A percentile compares a stretch with the other conserved stretches of the same genome.
phyloP scores from a whole-genome alignment of 2,888 invertebrate species.

The Panzeria rudis region DNA sequence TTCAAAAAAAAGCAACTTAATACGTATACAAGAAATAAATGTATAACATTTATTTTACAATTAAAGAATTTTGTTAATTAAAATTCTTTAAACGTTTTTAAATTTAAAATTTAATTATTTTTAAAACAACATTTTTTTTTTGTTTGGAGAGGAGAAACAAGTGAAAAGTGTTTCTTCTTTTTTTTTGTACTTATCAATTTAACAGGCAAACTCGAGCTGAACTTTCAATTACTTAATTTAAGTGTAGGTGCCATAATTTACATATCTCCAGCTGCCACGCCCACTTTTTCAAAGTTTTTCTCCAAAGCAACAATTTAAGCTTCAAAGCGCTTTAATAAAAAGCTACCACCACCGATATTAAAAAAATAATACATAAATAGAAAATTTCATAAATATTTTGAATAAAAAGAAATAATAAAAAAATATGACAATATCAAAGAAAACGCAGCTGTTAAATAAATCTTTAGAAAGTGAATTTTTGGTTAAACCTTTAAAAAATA shows the following conservation, averaged over 20 bases:
- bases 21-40: slow-evolving; percentile 56
- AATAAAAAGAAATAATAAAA: slow-evolving; percentile 44
- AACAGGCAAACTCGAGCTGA: neutral
- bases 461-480: slow-evolving; percentile 65
- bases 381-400: slow-evolving; percentile 14
- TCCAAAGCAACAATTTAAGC: neutral
- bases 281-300: slow-evolving; percentile 37
- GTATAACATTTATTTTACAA: slow-evolving; percentile 60
- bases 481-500: slow-evolving; percentile 42
- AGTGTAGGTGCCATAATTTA: slow-evolving; percentile 64
- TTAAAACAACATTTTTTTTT: neutral
- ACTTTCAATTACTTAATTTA: slow-evolving; percentile 59
- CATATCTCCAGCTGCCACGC: slow-evolving; percentile 77
- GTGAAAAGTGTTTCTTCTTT: slow-evolving; percentile 7
- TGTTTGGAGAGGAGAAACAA: slow-evolving; percentile 3
- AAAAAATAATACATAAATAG: neutral
- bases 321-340: slow-evolving; percentile 16
- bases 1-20: slow-evolving; percentile 25
- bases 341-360: slow-evolving; percentile 65
- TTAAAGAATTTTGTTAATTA: slow-evolving; percentile 8
- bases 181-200: slow-evolving; percentile 48
- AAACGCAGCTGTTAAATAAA: slow-evolving; percentile 64
- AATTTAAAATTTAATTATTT: slow-evolving; percentile 8
- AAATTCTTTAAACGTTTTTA: slow-evolving; percentile 20
- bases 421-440: slow-evolving; percentile 66